These are phyloP conservation scores for Tragelaphus strepsiceros DNA, from an alignment of 2,113 vertebrate species.

Conservation along the genomic window DNA sequence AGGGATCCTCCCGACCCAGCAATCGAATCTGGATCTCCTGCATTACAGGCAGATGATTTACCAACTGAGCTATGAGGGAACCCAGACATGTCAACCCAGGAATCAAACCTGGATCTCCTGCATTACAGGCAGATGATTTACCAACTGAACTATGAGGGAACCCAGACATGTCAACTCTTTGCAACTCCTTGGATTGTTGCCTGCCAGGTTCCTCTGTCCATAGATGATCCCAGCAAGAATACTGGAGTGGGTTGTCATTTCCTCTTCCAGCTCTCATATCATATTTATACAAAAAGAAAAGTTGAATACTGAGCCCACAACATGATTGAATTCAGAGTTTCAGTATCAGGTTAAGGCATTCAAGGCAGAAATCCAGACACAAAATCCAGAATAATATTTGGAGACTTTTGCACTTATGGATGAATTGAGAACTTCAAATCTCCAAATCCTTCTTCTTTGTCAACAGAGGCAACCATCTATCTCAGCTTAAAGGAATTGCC, in stretches of 20 bases:
- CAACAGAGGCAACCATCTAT: background rate
- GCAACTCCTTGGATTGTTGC: background rate
- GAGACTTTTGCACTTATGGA: background rate
- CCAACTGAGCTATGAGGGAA: no score
- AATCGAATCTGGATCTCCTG: no score
- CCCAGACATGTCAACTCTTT: background rate
- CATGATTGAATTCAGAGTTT: background rate
- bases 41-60: no score
- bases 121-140: no score
- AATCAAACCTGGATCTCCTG: no score
- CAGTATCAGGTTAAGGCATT: background rate
- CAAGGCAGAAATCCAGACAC: background rate
- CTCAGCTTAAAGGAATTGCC: background rate
- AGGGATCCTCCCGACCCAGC: background rate
- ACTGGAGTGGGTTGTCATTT: background rate
- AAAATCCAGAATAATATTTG: background rate
- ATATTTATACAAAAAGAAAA: background rate
- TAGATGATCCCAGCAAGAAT: background rate
- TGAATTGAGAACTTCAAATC: background rate
- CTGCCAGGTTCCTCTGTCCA: background rate
- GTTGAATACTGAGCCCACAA: background rate
- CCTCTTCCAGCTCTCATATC: background rate
- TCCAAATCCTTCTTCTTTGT: background rate
- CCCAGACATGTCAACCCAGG: no score
- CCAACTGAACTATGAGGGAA: no score